Conservation (phyloP, 2,797 vertebrate species). For the Graptemys geographica region DNA sequence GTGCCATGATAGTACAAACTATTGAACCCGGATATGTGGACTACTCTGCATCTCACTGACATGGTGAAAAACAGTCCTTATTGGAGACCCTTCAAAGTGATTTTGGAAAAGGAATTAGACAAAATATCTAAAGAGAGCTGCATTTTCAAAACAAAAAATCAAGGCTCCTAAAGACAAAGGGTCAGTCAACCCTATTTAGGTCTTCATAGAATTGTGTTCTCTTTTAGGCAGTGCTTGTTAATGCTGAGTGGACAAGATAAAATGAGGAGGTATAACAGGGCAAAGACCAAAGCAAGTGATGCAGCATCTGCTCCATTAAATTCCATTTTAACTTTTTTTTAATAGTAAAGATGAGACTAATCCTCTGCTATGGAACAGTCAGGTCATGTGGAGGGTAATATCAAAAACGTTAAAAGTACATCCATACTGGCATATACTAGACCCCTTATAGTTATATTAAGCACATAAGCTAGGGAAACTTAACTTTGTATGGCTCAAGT, state of each 20-base stretch:
- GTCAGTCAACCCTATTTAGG: neutral
- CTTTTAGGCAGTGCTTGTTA: neutral
- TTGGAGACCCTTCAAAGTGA: neutral
- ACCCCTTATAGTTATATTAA: neutral
- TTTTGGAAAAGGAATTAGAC: neutral
- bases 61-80: neutral
- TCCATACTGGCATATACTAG: neutral
- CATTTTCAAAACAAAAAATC: neutral
- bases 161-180: neutral
- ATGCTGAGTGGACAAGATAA: neutral
- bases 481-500: neutral
- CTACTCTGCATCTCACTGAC: neutral
- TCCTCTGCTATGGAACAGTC: slow-evolving; percentile 16
- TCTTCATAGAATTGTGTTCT: neutral
- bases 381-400: neutral
- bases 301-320: neutral
- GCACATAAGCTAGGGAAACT: neutral
- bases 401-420: neutral
- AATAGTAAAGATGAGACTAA: neutral
- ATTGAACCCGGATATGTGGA: neutral
- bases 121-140: neutral
- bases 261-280: neutral
- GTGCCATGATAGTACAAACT: neutral
- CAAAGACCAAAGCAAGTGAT: slow-evolving; percentile 23
- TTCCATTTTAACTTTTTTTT: slow-evolving; percentile 6